Conservation (phyloP, 2,113 vertebrate species). For the Pollachius pollachius region DNA sequence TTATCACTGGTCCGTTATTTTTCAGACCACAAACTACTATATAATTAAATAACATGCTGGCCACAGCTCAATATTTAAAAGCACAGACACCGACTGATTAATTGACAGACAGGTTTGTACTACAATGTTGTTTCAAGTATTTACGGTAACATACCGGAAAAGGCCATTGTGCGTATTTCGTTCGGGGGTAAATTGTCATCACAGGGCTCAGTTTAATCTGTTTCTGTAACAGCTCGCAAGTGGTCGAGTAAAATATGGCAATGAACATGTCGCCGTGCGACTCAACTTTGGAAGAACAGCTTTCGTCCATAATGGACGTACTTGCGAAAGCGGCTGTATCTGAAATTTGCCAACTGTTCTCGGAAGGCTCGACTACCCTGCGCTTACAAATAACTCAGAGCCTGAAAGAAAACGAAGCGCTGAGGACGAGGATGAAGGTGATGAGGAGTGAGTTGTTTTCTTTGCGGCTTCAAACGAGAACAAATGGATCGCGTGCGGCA, state of each 20-base stretch:
- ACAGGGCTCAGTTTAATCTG: no score
- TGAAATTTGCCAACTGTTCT: slow-evolving; percentile 67
- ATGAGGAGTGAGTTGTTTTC: slow-evolving; percentile 67
- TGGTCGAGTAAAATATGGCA: slow-evolving; percentile 36
- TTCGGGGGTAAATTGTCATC: no score
- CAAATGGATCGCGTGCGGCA: slow-evolving; percentile 32
- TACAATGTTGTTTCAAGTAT: no score
- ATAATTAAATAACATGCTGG: no score
- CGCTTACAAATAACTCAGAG: slow-evolving; percentile 61
- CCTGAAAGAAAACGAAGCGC: slow-evolving; percentile 63
- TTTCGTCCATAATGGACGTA: slow-evolving; percentile 68
- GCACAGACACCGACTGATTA: no score
- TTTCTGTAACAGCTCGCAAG: not conserved
- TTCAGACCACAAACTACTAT: no score
- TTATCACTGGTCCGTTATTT: no score
- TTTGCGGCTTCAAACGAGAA: slow-evolving; percentile 59
- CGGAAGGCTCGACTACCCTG: slow-evolving; percentile 56
- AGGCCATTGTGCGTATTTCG: no score
- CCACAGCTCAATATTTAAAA: no score
- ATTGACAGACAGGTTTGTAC: no score
- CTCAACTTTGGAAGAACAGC: slow-evolving; percentile 60
- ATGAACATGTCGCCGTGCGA: slow-evolving; percentile 38
- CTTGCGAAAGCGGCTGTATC: slow-evolving; percentile 63
- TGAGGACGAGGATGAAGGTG: slow-evolving; percentile 65
- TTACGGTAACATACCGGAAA: no score